Percentiles rank a stretch among this genome's conserved stretches.
Conservation (phyloP, 2,113 vertebrate genomes). For the Heterotilapia buettikoferi region DNA sequence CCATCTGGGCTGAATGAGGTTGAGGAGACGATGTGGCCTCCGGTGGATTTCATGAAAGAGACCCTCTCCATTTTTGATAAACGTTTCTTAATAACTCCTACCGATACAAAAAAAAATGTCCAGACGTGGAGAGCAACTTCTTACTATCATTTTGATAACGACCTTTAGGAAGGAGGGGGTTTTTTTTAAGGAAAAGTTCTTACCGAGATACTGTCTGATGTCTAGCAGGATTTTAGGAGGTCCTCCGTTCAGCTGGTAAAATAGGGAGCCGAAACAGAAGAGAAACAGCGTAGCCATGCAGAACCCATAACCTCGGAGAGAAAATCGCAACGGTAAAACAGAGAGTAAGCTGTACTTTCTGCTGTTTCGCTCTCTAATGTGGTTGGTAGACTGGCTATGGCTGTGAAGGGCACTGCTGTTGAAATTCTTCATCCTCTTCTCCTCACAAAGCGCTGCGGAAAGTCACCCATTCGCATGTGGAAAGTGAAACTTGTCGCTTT, state of each 20-base stretch:
- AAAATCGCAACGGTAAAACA: conserved; percentile 70
- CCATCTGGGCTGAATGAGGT: neutral
- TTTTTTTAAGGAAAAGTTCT: conserved; percentile 53
- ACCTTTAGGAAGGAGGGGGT: accelerated
- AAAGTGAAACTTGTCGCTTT: conserved; percentile 61
- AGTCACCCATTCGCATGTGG: conserved; percentile 78
- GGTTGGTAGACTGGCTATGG: conserved; percentile 71
- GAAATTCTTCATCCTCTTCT: conserved; percentile 85
- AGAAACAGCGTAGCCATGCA: conserved; percentile 90
- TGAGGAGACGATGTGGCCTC: neutral
- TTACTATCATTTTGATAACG: neutral
- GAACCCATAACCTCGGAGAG: conserved; percentile 87
- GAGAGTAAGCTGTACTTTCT: conserved; percentile 66
- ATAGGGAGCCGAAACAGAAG: conserved; percentile 89
- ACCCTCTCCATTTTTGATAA: neutral
- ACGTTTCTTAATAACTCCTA: neutral
- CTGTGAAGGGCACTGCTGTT: conserved; percentile 72
- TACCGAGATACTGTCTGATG: conserved; percentile 91
- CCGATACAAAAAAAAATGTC: neutral
- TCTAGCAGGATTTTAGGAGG: conserved; percentile 88
- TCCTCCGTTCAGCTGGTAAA: conserved; percentile 91
- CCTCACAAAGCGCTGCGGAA: conserved; percentile 77
- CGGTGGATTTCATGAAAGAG: neutral
- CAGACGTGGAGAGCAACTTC: neutral
- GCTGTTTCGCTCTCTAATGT: conserved; percentile 65